Percentiles rank a stretch among this genome's conserved stretches.
Conservation (phyloP, 2,888 invertebrate species). For the Chaetoderma sp. region DNA sequence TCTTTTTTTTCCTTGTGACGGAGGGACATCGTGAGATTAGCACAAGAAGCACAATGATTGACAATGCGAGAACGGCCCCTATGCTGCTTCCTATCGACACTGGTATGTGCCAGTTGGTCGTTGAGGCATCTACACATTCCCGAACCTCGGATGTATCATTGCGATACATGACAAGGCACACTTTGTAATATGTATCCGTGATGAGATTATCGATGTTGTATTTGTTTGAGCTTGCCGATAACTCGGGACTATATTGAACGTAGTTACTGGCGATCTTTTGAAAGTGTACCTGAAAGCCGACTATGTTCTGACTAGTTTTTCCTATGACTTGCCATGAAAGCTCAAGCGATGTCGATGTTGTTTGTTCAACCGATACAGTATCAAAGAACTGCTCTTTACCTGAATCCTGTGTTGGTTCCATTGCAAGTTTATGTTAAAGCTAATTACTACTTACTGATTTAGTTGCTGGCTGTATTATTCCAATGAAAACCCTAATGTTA, state of each 20-base stretch:
- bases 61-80: constrained; percentile 58
- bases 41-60: constrained; percentile 59
- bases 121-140: constrained; percentile 57
- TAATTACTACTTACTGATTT: too few relatives aligned
- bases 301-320: constrained; percentile 34
- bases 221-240: constrained; percentile 35
- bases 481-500: too few relatives aligned
- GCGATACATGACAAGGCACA: constrained; percentile 55
- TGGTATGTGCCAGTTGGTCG: constrained; percentile 60
- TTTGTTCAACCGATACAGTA: constrained; percentile 42
- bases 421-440: too few relatives aligned
- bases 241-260: constrained; percentile 50
- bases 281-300: constrained; percentile 51
- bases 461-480: too few relatives aligned
- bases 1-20: constrained; percentile 26
- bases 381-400: neutral
- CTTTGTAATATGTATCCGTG: constrained; percentile 60
- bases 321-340: constrained; percentile 46
- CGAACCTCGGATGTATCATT: constrained; percentile 46
- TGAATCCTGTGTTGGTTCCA: too few relatives aligned
- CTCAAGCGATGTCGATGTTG: constrained; percentile 52
- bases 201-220: constrained; percentile 56
- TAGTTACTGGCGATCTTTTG: constrained; percentile 56
- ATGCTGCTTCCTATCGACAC: constrained; percentile 63
- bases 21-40: constrained; percentile 54